A percentile compares a stretch with the other conserved stretches of the same genome.
These are phyloP conservation scores for Lutraria rhynchaena DNA, from an alignment of 1,140 invertebrate genomes.

Conservation along the genomic window DNA sequence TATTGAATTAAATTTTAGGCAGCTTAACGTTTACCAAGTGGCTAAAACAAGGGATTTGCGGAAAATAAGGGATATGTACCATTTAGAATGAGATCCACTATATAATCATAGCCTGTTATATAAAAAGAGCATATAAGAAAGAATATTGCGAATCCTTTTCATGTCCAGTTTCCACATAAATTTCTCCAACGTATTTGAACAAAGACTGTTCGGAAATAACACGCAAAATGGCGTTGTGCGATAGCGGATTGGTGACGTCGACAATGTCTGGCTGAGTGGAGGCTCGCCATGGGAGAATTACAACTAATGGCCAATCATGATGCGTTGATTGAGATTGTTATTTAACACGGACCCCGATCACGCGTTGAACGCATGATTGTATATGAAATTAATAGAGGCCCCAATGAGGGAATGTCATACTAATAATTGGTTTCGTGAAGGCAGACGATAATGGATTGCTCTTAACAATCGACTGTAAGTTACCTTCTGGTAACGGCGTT, in stretches of 20 bases:
- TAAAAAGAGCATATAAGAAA: conserved; percentile 39
- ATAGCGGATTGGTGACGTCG: conserved; percentile 23
- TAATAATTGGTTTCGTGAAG: too few species aligned
- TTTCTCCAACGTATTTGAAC: conserved; percentile 29
- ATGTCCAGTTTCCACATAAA: conserved; percentile 50
- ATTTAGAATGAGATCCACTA: conserved; percentile 46
- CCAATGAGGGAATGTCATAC: background rate
- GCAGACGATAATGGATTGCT: too few species aligned
- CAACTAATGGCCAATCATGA: background rate
- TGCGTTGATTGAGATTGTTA: background rate
- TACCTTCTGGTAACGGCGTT: too few species aligned
- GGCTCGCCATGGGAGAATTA: background rate
- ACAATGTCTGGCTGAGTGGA: conserved; percentile 24
- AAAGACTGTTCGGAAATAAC: conserved; percentile 40
- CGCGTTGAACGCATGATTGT: background rate
- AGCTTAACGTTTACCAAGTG: background rate
- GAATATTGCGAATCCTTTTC: conserved; percentile 57
- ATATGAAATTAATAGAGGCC: conserved; percentile 8
- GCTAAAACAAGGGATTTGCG: conserved; percentile 48
- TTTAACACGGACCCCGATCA: conserved; percentile 3
- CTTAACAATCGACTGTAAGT: too few species aligned
- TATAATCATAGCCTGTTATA: conserved; percentile 33
- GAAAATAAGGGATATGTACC: conserved; percentile 55
- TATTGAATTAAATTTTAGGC: conserved; percentile 34
- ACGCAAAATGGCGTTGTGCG: conserved; percentile 53